These are phyloP conservation scores for Podocnemis expansa DNA, from an alignment of 2,113 vertebrate species.

Conservation along the genomic window DNA sequence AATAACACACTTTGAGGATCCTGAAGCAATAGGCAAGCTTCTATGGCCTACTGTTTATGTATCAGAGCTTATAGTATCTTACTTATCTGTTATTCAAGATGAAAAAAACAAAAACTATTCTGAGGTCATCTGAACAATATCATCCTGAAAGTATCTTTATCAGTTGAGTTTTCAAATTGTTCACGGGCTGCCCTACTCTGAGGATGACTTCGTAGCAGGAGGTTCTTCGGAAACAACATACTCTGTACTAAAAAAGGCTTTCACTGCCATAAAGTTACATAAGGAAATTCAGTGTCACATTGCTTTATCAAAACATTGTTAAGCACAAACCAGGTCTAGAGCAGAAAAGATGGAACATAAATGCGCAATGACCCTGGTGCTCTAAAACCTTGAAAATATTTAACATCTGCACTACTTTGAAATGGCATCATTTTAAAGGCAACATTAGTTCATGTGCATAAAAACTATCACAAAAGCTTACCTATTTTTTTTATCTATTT, in stretches of 20 bases:
- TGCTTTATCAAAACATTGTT: neutral
- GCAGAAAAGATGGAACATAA: neutral
- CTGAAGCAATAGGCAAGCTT: neutral
- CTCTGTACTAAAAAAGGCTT: neutral
- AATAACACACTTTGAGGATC: neutral
- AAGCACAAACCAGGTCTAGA: neutral
- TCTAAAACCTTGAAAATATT: neutral
- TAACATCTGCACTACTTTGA: neutral
- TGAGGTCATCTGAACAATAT: neutral
- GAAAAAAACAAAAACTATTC: neutral
- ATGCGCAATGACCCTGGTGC: neutral
- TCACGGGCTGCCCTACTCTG: accelerated
- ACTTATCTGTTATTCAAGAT: neutral
- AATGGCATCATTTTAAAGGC: neutral
- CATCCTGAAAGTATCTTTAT: neutral
- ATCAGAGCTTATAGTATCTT: neutral
- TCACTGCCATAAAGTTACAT: neutral
- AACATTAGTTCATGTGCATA: neutral
- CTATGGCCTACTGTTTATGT: neutral
- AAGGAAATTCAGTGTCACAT: neutral
- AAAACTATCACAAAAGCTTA: neutral
- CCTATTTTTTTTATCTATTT: neutral
- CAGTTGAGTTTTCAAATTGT: neutral
- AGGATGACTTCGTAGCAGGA: neutral
- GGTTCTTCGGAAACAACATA: neutral